These are phyloP conservation scores for Carcina quercana DNA, from an alignment of 2,888 invertebrate genomes.

Conservation along the genomic window DNA sequence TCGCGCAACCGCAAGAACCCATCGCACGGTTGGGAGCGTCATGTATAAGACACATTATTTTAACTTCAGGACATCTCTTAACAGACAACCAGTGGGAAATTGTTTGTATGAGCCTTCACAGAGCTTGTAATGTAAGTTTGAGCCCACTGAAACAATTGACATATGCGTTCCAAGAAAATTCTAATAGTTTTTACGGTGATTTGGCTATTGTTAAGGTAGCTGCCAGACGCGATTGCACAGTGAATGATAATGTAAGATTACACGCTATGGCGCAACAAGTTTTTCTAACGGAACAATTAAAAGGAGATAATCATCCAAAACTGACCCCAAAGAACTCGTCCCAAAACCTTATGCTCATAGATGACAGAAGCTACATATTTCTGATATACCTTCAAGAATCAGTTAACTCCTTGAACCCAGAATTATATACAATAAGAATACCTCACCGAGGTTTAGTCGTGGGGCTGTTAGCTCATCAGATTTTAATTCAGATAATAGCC, in stretches of 20 bases:
- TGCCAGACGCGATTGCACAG: conserved; percentile 89
- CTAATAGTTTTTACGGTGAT: conserved; percentile 96
- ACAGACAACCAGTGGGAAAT: conserved; percentile 92
- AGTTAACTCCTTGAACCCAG: conserved; percentile 80
- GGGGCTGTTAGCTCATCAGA: conserved; percentile 93
- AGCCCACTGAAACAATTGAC: conserved; percentile 91
- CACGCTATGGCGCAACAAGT: conserved; percentile 94
- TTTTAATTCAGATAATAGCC: conserved; percentile 92
- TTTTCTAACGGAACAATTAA: conserved; percentile 74
- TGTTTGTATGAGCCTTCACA: conserved; percentile 85
- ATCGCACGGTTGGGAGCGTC: conserved; percentile 94
- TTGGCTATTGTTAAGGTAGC: conserved; percentile 95
- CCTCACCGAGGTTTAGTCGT: conserved; percentile 92
- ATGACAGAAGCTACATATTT: conserved; percentile 92
- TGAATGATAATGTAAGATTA: conserved; percentile 88
- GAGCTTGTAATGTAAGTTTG: conserved; percentile 90
- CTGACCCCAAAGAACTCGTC: conserved; percentile 48
- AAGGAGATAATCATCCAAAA: conserved; percentile 48
- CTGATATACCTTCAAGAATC: conserved; percentile 87
- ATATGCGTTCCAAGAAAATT: conserved; percentile 91
- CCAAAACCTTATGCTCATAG: conserved; percentile 74
- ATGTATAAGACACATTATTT: conserved; percentile 89
- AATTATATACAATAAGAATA: conserved; percentile 86
- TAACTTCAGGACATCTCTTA: conserved; percentile 88
- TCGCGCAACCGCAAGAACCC: conserved; percentile 91